These are phyloP conservation scores for Malacosoma neustria DNA, from an alignment of 2,888 invertebrate genomes.

Conservation along the genomic window DNA sequence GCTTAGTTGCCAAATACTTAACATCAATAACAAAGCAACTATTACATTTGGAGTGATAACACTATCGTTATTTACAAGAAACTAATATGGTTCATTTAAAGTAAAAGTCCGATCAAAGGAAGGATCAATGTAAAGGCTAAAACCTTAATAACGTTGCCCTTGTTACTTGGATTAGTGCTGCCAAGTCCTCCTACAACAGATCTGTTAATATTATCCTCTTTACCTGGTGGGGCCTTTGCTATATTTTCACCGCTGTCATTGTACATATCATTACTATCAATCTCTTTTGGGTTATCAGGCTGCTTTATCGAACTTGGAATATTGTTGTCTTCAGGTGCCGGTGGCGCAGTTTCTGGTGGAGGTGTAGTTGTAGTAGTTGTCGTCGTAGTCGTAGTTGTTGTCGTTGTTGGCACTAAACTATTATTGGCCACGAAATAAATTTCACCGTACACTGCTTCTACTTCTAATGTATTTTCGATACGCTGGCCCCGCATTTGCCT, in stretches of 20 bases:
- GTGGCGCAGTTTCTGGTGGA: slow-evolving; percentile 66
- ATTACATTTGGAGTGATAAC: slow-evolving; percentile 7
- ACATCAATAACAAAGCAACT: slow-evolving; percentile 45
- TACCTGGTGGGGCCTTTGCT: slow-evolving; percentile 32
- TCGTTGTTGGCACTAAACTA: slow-evolving; percentile 85
- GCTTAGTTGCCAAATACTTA: slow-evolving; percentile 46
- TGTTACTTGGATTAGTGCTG: slow-evolving; percentile 32
- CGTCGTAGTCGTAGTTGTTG: slow-evolving; percentile 77
- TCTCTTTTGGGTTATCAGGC: slow-evolving; percentile 30
- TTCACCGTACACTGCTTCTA: slow-evolving; percentile 82
- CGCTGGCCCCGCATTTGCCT: slow-evolving; percentile 78
- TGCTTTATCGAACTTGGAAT: slow-evolving; percentile 45
- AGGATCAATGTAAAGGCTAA: slow-evolving; percentile 35
- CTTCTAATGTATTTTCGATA: slow-evolving; percentile 80
- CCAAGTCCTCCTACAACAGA: slow-evolving; percentile 54
- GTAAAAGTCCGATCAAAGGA: slow-evolving; percentile 43
- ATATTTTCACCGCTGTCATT: slow-evolving; percentile 45
- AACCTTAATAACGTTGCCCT: slow-evolving; percentile 26
- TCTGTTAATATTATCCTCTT: slow-evolving; percentile 48
- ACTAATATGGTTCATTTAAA: slow-evolving; percentile 33
- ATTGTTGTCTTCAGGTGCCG: slow-evolving; percentile 58
- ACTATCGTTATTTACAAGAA: slow-evolving; percentile 47
- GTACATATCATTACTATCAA: slow-evolving; percentile 40
- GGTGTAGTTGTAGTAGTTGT: slow-evolving; percentile 75
- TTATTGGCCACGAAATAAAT: slow-evolving; percentile 85